These are phyloP conservation scores for Crotalus viridis DNA, from an alignment of 2,113 vertebrate genomes.

Conservation along the genomic window DNA sequence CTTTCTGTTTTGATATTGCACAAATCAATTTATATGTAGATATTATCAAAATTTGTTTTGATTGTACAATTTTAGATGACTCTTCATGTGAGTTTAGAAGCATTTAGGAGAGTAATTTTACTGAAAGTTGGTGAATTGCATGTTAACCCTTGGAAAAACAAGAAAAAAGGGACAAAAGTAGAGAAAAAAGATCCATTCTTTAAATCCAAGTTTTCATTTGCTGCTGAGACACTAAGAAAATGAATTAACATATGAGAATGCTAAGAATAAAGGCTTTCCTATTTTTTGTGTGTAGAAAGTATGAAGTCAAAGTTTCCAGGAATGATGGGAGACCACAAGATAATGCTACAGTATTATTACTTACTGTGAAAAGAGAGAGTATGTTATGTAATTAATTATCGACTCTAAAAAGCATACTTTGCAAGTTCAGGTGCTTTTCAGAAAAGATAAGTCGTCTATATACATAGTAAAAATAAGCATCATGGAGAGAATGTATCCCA, in stretches of 20 bases:
- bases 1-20: not conserved
- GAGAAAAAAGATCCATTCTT: not conserved
- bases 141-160: not conserved
- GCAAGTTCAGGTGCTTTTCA: not conserved
- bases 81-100: not conserved
- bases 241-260: not conserved
- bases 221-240: not conserved
- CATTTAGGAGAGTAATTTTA: not conserved
- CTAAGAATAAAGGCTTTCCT: not conserved
- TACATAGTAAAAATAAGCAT: not conserved
- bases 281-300: not conserved
- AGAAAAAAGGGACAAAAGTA: constrained; percentile 35
- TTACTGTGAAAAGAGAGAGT: not conserved
- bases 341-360: not conserved
- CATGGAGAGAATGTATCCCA: not conserved
- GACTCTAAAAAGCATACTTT: not conserved
- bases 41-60: not conserved
- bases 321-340: not conserved
- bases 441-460: not conserved
- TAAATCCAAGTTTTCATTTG: not conserved
- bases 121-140: not conserved
- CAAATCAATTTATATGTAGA: not conserved
- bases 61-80: not conserved
- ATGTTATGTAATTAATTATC: not conserved
- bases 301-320: not conserved